Evolutionary conservation across 2,888 invertebrate genomes (phyloP).

Genomic region (Dynastes hyllus): DNA sequence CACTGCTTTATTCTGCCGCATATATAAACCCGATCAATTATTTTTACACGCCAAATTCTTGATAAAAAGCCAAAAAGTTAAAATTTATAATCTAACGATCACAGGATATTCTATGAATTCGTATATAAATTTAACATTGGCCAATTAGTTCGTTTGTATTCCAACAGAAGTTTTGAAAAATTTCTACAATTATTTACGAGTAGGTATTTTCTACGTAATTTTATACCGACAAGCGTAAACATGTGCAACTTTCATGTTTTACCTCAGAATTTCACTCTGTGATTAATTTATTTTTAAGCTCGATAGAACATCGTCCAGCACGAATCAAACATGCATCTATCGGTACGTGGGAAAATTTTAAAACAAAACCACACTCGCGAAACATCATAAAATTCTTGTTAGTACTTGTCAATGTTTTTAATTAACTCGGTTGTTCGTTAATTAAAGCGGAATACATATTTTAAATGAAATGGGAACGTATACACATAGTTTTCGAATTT

Average conservation of each 20-base stretch:
- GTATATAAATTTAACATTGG: not conserved
- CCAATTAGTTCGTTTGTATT: conserved; percentile 32
- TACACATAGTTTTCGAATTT: not conserved
- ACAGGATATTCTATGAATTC: conserved; percentile 10
- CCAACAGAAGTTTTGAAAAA: not conserved
- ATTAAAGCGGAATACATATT: conserved; percentile 3
- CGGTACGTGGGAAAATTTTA: too few species aligned
- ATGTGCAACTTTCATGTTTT: not conserved
- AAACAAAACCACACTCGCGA: too few species aligned
- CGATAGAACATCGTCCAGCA: too few species aligned
- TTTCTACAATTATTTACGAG: not conserved
- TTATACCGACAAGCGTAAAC: too few species aligned
- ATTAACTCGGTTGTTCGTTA: not conserved
- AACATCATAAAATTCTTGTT: conserved; percentile 6
- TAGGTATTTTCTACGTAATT: too few species aligned
- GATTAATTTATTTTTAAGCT: too few species aligned
- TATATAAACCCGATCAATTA: conserved; percentile 30
- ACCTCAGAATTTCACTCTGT: too few species aligned
- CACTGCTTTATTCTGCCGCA: not conserved
- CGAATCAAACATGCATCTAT: too few species aligned
- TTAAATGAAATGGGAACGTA: conserved; percentile 3
- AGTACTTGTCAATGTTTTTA: too few species aligned
- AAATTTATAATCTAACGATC: conserved; percentile 9
- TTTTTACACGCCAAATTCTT: conserved; percentile 35
- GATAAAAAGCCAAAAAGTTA: conserved; percentile 26